Evolutionary conservation across 2,888 invertebrate species (phyloP), one percentile per base, ranked within the genome.

Genomic region (Neoitamus cyanurus): DNA sequence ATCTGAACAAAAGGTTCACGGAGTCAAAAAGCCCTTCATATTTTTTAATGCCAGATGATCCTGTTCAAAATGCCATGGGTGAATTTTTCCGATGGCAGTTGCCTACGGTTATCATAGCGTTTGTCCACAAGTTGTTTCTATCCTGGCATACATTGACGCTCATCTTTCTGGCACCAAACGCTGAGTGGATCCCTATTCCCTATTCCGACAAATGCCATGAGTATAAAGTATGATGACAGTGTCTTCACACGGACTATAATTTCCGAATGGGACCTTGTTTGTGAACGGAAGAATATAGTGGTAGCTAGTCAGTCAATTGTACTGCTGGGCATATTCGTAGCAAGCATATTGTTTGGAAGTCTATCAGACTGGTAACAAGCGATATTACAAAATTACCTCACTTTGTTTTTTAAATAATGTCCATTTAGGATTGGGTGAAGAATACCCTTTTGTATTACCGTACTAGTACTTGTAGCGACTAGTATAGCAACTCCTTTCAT

Each of bases 131-230:
- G 90, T 94, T 95, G 88, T 95, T 95, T 0, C 94, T 95, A 3
- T 95, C 95, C 3, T 95, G 95, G 95, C 95, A 95, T 89, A 95
- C 95, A 89, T 93, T 95, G 90, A 94, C 94, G 87, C 95, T 95
- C 84, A 94, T 95, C 86, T 95, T 95, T 88, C 92, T 95, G 87
- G 95, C 95, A 11, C 95, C 95, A 6, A 93, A 93, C 0, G 92
- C 92, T 87, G 91, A 92, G 46, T 46, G 0, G 83, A 83, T n/a
- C 87, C 87, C 1, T 94, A 94, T 87, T 89, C 91, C 0, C 87
- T 88, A 1, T n/a, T n/a, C n/a, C n/a, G n/a, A n/a, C n/a, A 93
- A 93, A 85, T 95, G 95, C 88, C 90, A 92, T 0, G 88, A 90
- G 84, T 93, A 94, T 89, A 90, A 92, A 84, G n/a, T 95, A 93